phyloP scores from a whole-genome alignment of 1,140 invertebrate species.

The Battus philenor region DNA sequence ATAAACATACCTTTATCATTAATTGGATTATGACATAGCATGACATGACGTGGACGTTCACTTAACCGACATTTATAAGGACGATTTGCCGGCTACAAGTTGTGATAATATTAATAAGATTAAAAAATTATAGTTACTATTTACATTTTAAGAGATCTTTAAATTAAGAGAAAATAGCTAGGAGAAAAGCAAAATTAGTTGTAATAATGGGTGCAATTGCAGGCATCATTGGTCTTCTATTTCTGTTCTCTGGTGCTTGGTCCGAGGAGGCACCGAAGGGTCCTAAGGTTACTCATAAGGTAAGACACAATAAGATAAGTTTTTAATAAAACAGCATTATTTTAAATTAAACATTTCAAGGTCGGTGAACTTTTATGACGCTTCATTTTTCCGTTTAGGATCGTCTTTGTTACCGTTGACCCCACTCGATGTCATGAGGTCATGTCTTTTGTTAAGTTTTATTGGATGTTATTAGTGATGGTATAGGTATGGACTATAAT shows the following conservation, averaged over 20 bases:
- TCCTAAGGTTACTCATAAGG: slow-evolving; percentile 68
- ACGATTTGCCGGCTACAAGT: slow-evolving; percentile 11
- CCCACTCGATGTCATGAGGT: no score
- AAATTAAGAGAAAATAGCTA: slow-evolving; percentile 47
- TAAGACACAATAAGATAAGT: slow-evolving; percentile 17
- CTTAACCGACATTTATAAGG: no score
- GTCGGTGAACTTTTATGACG: slow-evolving; percentile 58
- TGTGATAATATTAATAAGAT: no score
- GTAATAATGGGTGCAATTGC: slow-evolving; percentile 56
- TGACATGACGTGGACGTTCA: slow-evolving; percentile 4
- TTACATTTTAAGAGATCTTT: background rate
- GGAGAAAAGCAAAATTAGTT: slow-evolving; percentile 52
- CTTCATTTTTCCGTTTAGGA: slow-evolving; percentile 34
- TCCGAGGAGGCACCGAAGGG: slow-evolving; percentile 59
- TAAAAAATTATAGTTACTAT: background rate
- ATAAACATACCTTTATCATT: no score
- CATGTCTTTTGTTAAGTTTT: no score
- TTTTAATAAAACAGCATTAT: background rate
- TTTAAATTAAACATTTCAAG: slow-evolving; percentile 13
- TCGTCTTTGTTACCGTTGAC: slow-evolving; percentile 16
- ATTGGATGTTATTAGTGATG: no score
- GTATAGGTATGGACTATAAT: no score
- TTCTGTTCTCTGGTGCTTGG: slow-evolving; percentile 42
- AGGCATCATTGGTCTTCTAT: slow-evolving; percentile 44
- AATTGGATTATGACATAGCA: no score